A percentile compares a stretch with the other conserved stretches of the same genome.
phyloP scores from a whole-genome alignment of 64 coral and sea anemone genomes.

The Montipora capricornis region DNA sequence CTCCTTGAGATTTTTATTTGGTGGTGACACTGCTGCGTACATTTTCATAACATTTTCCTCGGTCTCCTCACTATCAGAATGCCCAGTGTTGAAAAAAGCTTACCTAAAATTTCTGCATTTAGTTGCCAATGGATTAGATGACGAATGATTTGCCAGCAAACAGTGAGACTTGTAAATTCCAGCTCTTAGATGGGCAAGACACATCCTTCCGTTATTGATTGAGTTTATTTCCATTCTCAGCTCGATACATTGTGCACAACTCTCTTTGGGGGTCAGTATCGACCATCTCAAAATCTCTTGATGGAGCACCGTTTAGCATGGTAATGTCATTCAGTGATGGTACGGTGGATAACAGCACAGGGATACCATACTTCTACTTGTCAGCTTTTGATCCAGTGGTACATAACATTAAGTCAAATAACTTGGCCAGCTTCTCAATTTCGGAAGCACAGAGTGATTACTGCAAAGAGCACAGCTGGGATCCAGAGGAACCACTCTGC shows the following conservation, averaged over 20 bases:
- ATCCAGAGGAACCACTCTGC: conserved; percentile 32
- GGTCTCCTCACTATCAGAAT: too few relatives aligned
- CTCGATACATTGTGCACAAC: conserved; percentile 47
- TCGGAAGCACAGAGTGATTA: conserved; percentile 42
- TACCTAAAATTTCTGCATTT: too few relatives aligned
- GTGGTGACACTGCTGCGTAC: too few relatives aligned
- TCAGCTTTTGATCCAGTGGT: background rate
- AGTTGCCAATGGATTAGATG: too few relatives aligned
- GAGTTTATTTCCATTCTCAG: background rate
- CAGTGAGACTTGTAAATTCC: too few relatives aligned
- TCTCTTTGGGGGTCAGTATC: conserved; percentile 32
- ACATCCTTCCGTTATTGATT: too few relatives aligned
- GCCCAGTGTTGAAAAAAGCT: too few relatives aligned
- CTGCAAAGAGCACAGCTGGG: conserved; percentile 33
- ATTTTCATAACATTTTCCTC: too few relatives aligned
- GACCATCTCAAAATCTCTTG: conserved; percentile 9
- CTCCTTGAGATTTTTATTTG: too few relatives aligned
- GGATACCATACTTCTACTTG: conserved; percentile 39
- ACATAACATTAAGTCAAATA: background rate
- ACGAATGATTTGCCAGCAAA: too few relatives aligned
- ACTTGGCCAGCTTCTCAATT: background rate
- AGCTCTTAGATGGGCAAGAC: too few relatives aligned
- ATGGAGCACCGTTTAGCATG: conserved; percentile 33
- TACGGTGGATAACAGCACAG: conserved; percentile 28
- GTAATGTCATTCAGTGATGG: conserved; percentile 40